A percentile compares a stretch with the other conserved stretches of the same genome.
Evolutionary conservation across 2,888 invertebrate genomes (phyloP).

Genomic region (Scrobipalpa costella): DNA sequence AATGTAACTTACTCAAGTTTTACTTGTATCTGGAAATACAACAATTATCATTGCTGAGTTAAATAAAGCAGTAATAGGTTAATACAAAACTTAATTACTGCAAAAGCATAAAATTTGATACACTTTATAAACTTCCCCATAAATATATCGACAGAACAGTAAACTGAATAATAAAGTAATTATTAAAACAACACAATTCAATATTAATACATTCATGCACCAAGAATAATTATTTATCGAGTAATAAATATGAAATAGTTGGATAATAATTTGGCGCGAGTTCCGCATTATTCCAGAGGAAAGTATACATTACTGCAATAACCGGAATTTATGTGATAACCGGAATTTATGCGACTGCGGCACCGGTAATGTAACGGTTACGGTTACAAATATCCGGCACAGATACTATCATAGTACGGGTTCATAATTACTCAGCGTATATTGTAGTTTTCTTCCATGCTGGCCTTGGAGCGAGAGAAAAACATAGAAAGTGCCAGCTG

Average conservation of each 20-base stretch:
- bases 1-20: no score
- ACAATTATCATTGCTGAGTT: no score
- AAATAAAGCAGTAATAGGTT: no score
- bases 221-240: conserved; percentile 15
- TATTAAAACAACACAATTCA: conserved; percentile 8
- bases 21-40: no score
- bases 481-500: no score
- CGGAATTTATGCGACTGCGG: conserved; percentile 19
- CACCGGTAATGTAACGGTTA: not conserved
- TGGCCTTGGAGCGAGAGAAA: no score
- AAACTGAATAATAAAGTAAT: conserved; percentile 2
- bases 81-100: no score
- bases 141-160: not conserved
- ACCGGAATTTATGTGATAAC: conserved; percentile 18
- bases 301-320: conserved; percentile 23
- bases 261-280: conserved; percentile 18
- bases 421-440: conserved; percentile 1
- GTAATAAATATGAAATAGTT: conserved; percentile 17
- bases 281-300: conserved; percentile 14
- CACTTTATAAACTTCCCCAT: not conserved
- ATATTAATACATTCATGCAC: conserved; percentile 6
- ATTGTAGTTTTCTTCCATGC: not conserved
- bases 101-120: not conserved
- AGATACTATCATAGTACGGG: conserved; percentile 6
- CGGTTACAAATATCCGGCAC: conserved; percentile 6